phyloP scores from a whole-genome alignment of 2,113 vertebrate species.

The Hemichromis elongatus region DNA sequence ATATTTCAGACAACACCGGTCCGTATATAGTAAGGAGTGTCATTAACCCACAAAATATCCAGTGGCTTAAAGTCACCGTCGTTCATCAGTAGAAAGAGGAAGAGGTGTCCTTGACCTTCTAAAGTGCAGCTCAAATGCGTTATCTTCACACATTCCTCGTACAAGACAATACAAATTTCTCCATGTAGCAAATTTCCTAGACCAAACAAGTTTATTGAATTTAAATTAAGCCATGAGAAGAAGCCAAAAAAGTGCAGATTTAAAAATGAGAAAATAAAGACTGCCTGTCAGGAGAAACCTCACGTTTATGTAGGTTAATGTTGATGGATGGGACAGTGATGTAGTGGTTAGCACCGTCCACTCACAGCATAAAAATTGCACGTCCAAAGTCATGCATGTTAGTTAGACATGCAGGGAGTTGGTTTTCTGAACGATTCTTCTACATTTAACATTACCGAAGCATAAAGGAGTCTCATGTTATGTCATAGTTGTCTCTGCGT shows the following conservation, averaged over 20 bases:
- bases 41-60: neutral
- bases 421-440: neutral
- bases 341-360: neutral
- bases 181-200: neutral
- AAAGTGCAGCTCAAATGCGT: neutral
- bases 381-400: neutral
- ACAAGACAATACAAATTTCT: neutral
- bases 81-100: neutral
- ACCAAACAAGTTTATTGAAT: neutral
- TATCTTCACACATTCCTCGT: neutral
- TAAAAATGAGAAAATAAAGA: neutral
- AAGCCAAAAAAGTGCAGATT: neutral
- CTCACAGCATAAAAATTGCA: neutral
- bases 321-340: neutral
- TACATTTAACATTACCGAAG: neutral
- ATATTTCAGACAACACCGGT: neutral
- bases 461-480: neutral
- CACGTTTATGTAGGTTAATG: neutral
- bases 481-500: neutral
- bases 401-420: neutral
- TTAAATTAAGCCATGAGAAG: neutral
- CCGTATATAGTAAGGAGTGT: neutral
- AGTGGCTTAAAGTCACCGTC: neutral
- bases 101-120: neutral
- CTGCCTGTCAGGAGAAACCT: neutral